Percentiles rank a stretch among this genome's conserved stretches.
phyloP scores from a whole-genome alignment of 2,888 invertebrate species.

The Punctoribates punctum region DNA sequence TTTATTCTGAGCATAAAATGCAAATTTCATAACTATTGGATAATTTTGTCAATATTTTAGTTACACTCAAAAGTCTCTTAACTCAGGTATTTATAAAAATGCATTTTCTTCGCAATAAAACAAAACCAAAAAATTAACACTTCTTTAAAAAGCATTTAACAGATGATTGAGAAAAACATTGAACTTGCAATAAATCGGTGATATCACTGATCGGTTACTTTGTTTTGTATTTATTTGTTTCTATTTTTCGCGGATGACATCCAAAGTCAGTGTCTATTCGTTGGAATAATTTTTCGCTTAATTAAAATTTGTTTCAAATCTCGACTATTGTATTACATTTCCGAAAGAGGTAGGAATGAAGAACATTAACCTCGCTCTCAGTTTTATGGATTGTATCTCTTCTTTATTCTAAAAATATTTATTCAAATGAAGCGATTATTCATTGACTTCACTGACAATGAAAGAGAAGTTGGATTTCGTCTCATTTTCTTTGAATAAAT shows the following conservation, averaged over 20 bases:
- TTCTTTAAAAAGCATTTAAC: neutral
- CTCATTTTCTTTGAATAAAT: slow-evolving; percentile 4
- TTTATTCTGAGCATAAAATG: neutral
- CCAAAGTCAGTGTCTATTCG: neutral
- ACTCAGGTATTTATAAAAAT: neutral
- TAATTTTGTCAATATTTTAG: slow-evolving; percentile 13
- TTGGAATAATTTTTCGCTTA: neutral
- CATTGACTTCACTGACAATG: slow-evolving; percentile 10
- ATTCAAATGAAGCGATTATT: neutral
- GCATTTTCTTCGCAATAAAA: neutral
- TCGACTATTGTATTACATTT: neutral
- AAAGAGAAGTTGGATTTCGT: neutral
- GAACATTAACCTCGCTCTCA: neutral
- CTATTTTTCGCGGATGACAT: neutral
- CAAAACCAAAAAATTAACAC: neutral
- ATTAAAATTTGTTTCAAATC: neutral
- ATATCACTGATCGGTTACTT: neutral
- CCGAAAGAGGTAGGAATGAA: neutral
- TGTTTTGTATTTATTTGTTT: neutral
- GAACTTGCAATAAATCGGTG: neutral
- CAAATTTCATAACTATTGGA: slow-evolving; percentile 3
- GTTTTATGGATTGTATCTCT: neutral
- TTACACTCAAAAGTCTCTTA: neutral
- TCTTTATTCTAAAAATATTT: neutral
- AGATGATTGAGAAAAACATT: neutral